These are phyloP conservation scores for Tolmerus cingulatus DNA, from an alignment of 2,888 invertebrate species.

Conservation along the genomic window DNA sequence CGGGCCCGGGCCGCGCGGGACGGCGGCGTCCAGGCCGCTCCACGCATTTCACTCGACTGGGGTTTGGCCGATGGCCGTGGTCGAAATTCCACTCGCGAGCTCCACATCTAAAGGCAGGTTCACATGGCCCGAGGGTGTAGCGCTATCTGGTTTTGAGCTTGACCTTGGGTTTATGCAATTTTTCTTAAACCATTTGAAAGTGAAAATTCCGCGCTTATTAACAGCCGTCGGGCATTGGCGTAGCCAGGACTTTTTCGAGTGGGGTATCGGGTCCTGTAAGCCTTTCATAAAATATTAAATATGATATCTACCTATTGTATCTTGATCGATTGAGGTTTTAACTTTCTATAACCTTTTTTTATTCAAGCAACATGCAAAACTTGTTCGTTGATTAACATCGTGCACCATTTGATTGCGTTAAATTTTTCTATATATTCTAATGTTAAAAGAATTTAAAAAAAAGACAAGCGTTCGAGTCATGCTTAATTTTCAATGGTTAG, in stretches of 20 bases:
- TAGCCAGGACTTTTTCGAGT: neutral
- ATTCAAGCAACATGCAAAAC: too few relatives aligned
- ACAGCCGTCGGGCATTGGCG: neutral
- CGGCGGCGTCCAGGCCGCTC: neutral
- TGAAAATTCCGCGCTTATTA: constrained; percentile 16
- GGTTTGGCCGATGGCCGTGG: constrained; percentile 12
- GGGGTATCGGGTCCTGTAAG: neutral
- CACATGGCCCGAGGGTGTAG: neutral
- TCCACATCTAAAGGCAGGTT: neutral
- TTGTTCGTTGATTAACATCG: too few relatives aligned
- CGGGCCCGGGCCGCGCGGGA: neutral
- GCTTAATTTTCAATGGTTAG: too few relatives aligned
- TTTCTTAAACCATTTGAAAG: constrained; percentile 20
- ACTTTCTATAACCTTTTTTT: too few relatives aligned
- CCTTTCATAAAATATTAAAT: too few relatives aligned
- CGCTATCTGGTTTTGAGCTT: constrained; percentile 31
- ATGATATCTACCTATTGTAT: too few relatives aligned
- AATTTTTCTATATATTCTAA: too few relatives aligned
- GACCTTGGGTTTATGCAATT: constrained; percentile 29
- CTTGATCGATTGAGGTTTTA: too few relatives aligned
- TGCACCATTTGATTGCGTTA: too few relatives aligned
- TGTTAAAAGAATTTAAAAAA: too few relatives aligned
- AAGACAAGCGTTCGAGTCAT: too few relatives aligned
- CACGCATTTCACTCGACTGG: neutral
- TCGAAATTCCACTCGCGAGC: constrained; percentile 4